Conservation (phyloP, 2,797 vertebrate species). For the Enteromius paludinosus region DNA sequence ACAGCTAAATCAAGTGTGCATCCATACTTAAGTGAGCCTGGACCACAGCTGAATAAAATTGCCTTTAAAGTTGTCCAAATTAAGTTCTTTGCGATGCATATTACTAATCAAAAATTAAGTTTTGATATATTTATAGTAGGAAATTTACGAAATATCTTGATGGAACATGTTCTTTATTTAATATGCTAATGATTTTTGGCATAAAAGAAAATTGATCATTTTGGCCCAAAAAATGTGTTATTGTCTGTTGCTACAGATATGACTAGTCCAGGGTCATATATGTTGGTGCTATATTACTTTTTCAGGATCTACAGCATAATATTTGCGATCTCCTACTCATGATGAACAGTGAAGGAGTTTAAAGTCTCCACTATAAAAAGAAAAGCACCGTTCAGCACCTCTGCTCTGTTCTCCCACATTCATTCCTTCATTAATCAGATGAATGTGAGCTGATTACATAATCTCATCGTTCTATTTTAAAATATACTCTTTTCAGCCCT, state of each 20-base stretch:
- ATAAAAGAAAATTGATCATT: too few species aligned
- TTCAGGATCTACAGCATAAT: neutral
- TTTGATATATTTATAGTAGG: too few species aligned
- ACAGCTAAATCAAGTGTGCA: neutral
- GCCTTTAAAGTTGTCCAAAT: too few species aligned
- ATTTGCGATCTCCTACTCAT: neutral
- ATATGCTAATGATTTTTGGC: too few species aligned
- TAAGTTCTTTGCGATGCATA: too few species aligned
- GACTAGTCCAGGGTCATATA: neutral
- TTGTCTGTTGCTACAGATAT: too few species aligned
- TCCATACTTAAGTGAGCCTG: neutral
- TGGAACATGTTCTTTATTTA: too few species aligned
- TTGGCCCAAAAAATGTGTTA: too few species aligned
- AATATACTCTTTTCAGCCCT: neutral
- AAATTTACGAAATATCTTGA: too few species aligned
- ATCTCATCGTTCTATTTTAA: slow-evolving; percentile 7
- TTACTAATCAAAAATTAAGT: too few species aligned
- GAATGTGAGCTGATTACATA: neutral
- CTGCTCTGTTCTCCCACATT: slow-evolving; percentile 29
- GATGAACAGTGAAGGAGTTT: slow-evolving; percentile 4
- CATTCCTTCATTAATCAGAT: slow-evolving; percentile 32
- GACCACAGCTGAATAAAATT: too few species aligned
- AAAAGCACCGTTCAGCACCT: slow-evolving; percentile 22
- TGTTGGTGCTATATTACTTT: neutral
- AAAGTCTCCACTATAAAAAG: slow-evolving; percentile 20